Percentiles rank a stretch among this genome's conserved stretches.
phyloP scores from a whole-genome alignment of 2,797 vertebrate genomes.

The Saxicola maurus region DNA sequence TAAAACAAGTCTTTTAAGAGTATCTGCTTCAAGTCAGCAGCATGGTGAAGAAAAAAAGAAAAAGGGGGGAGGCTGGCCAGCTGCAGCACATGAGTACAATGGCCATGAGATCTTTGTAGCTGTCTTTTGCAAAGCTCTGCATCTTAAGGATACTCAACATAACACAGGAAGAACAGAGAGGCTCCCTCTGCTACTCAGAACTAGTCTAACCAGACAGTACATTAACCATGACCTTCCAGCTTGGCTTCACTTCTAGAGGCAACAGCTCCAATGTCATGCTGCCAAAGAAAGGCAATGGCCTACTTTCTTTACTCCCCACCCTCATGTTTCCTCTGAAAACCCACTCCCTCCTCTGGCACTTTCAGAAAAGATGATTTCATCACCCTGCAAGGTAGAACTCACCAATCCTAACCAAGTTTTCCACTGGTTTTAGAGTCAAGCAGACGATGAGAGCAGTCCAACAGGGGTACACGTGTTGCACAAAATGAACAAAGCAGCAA shows the following conservation, averaged over 20 bases:
- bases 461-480: not conserved
- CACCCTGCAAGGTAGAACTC: not conserved
- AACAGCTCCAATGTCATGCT: not conserved
- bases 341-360: not conserved
- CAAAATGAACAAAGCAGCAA: not conserved
- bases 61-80: not conserved
- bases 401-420: not conserved
- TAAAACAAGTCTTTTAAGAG: not conserved
- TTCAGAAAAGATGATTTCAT: not conserved
- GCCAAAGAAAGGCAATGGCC: not conserved
- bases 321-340: not conserved
- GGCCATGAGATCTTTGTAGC: rapidly evolving
- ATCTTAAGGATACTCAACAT: not conserved
- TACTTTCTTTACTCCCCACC: not conserved
- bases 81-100: rapidly evolving
- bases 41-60: not conserved
- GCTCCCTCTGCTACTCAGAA: not conserved
- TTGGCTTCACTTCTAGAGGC: not conserved
- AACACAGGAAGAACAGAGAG: not conserved
- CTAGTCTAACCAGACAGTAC: not conserved
- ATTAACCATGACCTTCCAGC: not conserved
- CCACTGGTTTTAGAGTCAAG: not conserved
- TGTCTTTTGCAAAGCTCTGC: not conserved
- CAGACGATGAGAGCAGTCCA: not conserved
- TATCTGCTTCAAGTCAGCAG: not conserved